phyloP scores from a whole-genome alignment of 2,797 vertebrate genomes.

The Orientallactaga sibirica region DNA sequence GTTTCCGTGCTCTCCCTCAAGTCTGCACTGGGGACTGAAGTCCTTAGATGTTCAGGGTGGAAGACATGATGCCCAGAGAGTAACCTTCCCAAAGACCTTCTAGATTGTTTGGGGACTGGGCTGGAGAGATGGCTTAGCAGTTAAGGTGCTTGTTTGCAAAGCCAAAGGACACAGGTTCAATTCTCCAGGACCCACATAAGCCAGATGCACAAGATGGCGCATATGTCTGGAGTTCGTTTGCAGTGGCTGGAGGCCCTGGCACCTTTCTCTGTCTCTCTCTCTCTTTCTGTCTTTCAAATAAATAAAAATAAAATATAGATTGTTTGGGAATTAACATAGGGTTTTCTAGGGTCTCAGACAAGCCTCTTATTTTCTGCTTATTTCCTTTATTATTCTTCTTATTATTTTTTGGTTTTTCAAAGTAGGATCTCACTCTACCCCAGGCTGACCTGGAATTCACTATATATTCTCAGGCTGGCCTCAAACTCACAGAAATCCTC shows the following conservation, averaged over 20 bases:
- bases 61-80: background rate
- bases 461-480: background rate
- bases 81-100: background rate
- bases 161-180: no score
- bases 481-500: background rate
- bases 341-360: background rate
- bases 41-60: background rate
- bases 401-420: no score
- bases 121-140: no score
- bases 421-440: no score
- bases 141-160: no score
- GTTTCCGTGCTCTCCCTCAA: background rate
- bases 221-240: no score
- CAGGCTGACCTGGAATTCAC: no score
- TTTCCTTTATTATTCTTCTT: background rate
- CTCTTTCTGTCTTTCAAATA: no score
- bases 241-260: no score
- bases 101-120: background rate
- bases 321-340: background rate
- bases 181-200: no score
- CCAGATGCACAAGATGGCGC: no score
- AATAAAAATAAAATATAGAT: background rate
- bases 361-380: background rate
- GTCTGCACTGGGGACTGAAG: background rate
- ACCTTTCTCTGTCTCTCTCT: no score